phyloP scores from a whole-genome alignment of 1,140 invertebrate genomes.

The Venturia canescens region DNA sequence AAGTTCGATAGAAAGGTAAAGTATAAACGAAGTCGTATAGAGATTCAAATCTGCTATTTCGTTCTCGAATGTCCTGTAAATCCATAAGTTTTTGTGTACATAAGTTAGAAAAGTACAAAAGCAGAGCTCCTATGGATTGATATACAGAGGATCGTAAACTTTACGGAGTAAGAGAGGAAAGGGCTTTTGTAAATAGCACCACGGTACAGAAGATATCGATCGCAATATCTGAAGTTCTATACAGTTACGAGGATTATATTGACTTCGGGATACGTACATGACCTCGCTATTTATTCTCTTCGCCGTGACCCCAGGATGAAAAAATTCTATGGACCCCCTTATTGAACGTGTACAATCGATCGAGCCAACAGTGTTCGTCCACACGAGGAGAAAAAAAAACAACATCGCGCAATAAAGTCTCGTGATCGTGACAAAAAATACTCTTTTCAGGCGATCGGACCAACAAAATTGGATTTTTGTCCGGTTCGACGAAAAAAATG shows the following conservation, averaged over 20 bases:
- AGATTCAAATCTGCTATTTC: not conserved
- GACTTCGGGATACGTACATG: not conserved
- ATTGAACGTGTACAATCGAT: not conserved
- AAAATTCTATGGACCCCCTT: not conserved
- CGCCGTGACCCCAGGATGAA: not conserved
- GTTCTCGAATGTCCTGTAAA: not conserved
- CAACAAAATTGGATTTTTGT: no score
- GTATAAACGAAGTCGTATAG: no score
- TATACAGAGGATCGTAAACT: not conserved
- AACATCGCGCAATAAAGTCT: not conserved
- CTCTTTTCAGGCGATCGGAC: not conserved
- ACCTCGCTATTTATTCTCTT: not conserved
- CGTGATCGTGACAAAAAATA: not conserved
- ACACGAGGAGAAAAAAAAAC: no score
- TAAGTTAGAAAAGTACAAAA: not conserved
- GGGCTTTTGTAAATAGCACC: slow-evolving; percentile 3
- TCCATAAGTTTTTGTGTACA: not conserved
- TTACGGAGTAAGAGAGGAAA: not conserved
- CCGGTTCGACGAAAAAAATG: no score
- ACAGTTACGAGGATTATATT: not conserved
- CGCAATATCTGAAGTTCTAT: not conserved
- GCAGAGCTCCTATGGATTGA: not conserved
- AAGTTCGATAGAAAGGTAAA: no score
- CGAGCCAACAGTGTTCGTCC: not conserved
- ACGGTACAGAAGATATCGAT: not conserved